Percentiles rank a stretch among this genome's conserved stretches.
phyloP scores from a whole-genome alignment of 2,113 vertebrate species.

The Mastomys coucha region DNA sequence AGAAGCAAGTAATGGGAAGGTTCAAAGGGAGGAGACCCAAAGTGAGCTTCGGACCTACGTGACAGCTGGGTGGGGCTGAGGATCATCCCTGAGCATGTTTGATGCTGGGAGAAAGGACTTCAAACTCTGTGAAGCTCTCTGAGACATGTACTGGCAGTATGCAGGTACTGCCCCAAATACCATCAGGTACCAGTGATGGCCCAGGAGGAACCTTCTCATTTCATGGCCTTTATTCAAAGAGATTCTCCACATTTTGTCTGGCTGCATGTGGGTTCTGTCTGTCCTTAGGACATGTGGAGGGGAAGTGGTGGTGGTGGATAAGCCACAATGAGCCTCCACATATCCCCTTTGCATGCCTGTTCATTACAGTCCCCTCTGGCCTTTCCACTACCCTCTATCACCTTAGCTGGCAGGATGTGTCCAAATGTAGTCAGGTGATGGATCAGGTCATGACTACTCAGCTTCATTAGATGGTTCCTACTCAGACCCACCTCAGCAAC shows the following conservation, averaged over 20 bases:
- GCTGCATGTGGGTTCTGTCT: background rate
- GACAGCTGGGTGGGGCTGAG: background rate
- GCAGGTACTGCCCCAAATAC: background rate
- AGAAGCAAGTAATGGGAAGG: background rate
- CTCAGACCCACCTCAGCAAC: background rate
- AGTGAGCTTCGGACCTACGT: background rate
- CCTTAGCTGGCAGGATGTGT: background rate
- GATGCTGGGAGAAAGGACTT: background rate
- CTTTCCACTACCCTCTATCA: background rate
- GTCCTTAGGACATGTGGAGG: background rate
- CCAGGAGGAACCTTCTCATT: background rate
- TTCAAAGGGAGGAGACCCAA: background rate
- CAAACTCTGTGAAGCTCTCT: background rate
- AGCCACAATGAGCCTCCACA: background rate
- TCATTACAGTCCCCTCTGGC: background rate
- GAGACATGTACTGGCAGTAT: background rate
- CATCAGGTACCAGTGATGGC: background rate
- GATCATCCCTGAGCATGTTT: background rate
- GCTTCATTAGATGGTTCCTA: background rate
- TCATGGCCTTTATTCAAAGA: background rate
- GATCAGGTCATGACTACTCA: background rate
- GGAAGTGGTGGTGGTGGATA: background rate
- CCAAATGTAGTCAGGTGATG: background rate
- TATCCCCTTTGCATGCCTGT: fast-evolving
- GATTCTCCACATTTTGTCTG: background rate